Conservation (phyloP, 2,888 invertebrate species). For the Lasioglossum marginatum region DNA sequence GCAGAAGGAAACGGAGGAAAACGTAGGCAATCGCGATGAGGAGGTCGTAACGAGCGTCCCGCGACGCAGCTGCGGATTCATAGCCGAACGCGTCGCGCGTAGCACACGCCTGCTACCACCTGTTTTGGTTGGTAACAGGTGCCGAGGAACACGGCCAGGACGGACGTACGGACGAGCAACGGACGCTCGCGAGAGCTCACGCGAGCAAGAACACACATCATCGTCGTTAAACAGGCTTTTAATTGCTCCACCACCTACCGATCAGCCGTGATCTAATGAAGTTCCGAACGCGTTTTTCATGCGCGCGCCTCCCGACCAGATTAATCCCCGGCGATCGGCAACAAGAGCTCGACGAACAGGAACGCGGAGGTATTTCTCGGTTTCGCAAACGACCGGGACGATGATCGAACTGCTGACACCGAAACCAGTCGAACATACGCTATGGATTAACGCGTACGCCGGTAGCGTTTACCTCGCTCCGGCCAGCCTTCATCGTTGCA, state of each 20-base stretch:
- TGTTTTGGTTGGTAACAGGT: constrained; percentile 56
- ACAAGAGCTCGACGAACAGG: background rate
- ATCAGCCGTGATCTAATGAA: constrained; percentile 26
- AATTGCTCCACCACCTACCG: constrained; percentile 37
- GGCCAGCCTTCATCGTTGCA: background rate
- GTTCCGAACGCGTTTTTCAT: constrained; percentile 20
- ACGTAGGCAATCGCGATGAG: background rate
- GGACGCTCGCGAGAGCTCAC: background rate
- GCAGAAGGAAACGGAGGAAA: constrained; percentile 49
- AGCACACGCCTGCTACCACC: constrained; percentile 35
- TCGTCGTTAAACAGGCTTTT: constrained; percentile 37
- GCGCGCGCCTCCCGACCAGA: constrained; percentile 2
- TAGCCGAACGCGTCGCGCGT: constrained; percentile 7
- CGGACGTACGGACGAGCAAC: background rate
- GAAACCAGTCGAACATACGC: background rate
- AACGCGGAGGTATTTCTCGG: background rate
- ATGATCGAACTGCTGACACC: constrained; percentile 10
- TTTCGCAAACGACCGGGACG: background rate
- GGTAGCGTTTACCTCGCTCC: background rate
- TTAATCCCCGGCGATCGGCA: background rate
- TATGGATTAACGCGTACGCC: background rate
- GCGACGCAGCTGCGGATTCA: constrained; percentile 43
- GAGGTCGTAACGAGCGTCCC: background rate
- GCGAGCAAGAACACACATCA: constrained; percentile 5
- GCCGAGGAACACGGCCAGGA: constrained; percentile 13